Evolutionary conservation across 2,888 invertebrate species (phyloP).

Genomic region (Drosophila phalerata): DNA sequence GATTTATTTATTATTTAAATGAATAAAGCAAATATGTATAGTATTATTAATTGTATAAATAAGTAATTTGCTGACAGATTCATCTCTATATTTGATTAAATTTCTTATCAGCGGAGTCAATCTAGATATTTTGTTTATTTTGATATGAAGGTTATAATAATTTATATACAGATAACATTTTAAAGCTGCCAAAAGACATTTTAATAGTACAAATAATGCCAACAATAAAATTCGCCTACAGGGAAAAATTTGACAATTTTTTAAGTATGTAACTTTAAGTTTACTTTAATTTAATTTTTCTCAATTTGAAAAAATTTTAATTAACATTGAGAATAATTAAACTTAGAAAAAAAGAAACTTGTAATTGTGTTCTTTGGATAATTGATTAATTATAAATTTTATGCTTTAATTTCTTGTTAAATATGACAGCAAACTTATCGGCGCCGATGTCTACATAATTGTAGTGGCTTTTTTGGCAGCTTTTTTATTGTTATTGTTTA

Average conservation of each 20-base stretch:
- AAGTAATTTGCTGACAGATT: background rate
- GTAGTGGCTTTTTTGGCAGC: constrained; percentile 40
- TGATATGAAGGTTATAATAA: background rate
- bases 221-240: too few relatives aligned
- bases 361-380: background rate
- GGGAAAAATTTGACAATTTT: too few relatives aligned
- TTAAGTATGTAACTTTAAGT: too few relatives aligned
- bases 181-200: too few relatives aligned
- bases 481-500: constrained; percentile 53
- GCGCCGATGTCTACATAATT: constrained; percentile 26
- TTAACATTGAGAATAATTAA: too few relatives aligned
- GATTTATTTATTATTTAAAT: background rate
- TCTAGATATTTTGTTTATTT: background rate
- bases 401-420: constrained; percentile 8
- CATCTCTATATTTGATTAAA: background rate
- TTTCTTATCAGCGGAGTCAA: background rate
- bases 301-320: too few relatives aligned
- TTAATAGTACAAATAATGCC: too few relatives aligned
- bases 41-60: too few relatives aligned
- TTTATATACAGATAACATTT: background rate
- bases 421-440: constrained; percentile 22
- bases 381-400: constrained; percentile 9
- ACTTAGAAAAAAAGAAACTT: too few relatives aligned
- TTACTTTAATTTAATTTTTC: too few relatives aligned
- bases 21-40: too few relatives aligned